These are phyloP conservation scores for Pentalonia nigronervosa DNA, from an alignment of 1,140 invertebrate genomes.

Conservation along the genomic window DNA sequence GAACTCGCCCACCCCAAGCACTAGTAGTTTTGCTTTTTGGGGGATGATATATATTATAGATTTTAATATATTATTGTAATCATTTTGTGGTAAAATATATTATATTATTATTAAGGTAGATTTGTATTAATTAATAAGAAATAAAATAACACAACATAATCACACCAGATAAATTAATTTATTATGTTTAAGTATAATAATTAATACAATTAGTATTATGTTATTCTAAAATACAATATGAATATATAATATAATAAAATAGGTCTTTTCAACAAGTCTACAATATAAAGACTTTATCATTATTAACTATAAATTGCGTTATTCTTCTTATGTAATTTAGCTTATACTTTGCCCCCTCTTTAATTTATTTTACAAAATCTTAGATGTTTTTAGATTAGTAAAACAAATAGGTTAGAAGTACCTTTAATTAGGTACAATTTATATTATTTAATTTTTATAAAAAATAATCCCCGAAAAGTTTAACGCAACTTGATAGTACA, in stretches of 20 bases:
- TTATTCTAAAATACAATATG: background rate
- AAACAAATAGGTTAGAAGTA: background rate
- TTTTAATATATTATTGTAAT: too few species aligned
- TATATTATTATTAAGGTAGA: background rate
- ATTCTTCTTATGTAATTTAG: background rate
- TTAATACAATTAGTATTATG: background rate
- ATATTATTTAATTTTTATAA: too few species aligned
- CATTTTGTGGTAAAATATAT: too few species aligned
- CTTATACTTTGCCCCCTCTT: too few species aligned
- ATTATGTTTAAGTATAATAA: background rate
- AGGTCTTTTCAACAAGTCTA: slow-evolving; percentile 15
- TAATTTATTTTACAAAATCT: background rate
- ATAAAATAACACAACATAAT: background rate
- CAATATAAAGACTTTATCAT: background rate
- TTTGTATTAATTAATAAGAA: background rate
- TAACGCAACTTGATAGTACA: slow-evolving; percentile 12
- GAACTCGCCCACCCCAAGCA: too few species aligned
- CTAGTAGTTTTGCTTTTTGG: too few species aligned
- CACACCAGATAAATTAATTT: background rate
- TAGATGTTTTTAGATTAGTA: background rate
- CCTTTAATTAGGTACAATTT: background rate
- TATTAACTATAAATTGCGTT: slow-evolving; percentile 33
- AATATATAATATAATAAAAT: background rate
- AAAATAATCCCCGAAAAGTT: background rate
- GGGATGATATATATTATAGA: too few species aligned